Conservation (phyloP, 2,888 invertebrate species). For the Thecophora atra region DNA sequence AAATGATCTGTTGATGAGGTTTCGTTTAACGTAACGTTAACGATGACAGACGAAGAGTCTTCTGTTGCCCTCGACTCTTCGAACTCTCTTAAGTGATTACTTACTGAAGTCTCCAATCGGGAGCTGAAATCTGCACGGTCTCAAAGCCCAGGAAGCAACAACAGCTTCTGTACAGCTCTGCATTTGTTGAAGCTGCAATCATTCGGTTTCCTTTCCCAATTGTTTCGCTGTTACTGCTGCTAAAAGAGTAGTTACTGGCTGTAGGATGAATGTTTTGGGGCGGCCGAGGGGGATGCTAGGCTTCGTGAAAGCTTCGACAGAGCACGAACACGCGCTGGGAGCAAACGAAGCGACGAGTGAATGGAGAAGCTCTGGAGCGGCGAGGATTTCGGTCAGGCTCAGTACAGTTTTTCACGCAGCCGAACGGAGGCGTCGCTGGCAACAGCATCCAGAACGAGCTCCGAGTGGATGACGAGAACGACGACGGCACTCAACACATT, state of each 20-base stretch:
- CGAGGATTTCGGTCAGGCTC: slow-evolving; percentile 24
- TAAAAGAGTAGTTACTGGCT: background rate
- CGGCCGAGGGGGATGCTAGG: background rate
- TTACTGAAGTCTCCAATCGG: background rate
- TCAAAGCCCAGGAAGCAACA: background rate
- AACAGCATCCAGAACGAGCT: slow-evolving; percentile 6
- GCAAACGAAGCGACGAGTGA: slow-evolving; percentile 14
- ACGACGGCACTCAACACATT: background rate
- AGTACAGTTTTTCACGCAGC: slow-evolving; percentile 29
- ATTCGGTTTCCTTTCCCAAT: background rate
- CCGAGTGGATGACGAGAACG: slow-evolving; percentile 1
- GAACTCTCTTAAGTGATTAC: slow-evolving; percentile 3
- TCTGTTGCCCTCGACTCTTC: too few species aligned
- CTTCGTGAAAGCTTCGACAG: slow-evolving; percentile 9
- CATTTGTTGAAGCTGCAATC: background rate
- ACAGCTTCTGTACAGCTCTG: background rate
- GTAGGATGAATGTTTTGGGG: background rate
- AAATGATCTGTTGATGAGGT: too few species aligned
- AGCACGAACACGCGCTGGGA: slow-evolving; percentile 20
- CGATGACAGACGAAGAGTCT: too few species aligned
- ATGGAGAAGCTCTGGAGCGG: background rate
- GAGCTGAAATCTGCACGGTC: background rate
- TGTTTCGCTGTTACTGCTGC: background rate
- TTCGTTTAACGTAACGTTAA: too few species aligned
- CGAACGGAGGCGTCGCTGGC: background rate